Conservation (phyloP, 2,888 invertebrate genomes). For the Acronicta alni region DNA sequence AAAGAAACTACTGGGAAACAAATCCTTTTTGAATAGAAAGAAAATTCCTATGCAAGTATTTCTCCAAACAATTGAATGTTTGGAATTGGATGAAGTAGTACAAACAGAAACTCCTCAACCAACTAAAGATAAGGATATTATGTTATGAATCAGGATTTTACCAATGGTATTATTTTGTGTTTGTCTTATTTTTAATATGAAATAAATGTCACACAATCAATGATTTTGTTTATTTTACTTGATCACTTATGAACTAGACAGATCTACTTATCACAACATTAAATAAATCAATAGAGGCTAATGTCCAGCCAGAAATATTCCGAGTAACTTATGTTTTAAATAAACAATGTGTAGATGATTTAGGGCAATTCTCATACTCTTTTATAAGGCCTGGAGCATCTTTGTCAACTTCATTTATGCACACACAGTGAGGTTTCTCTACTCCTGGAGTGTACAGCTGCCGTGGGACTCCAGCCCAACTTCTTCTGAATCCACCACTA, state of each 20-base stretch:
- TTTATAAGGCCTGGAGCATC: conserved; percentile 86
- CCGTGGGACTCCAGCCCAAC: conserved; percentile 97
- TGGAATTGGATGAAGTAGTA: conserved; percentile 82
- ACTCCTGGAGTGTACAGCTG: conserved; percentile 93
- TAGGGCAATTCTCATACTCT: conserved; percentile 91
- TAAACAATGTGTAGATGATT: conserved; percentile 88
- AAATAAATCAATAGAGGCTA: too few relatives aligned
- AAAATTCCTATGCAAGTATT: conserved; percentile 89
- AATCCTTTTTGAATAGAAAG: conserved; percentile 84
- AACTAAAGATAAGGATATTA: conserved; percentile 51
- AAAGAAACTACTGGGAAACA: conserved; percentile 87
- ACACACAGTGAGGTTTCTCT: conserved; percentile 94
- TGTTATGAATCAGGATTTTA: conserved; percentile 57
- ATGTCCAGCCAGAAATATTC: too few relatives aligned
- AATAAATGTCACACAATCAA: conserved; percentile 43
- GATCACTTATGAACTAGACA: too few relatives aligned
- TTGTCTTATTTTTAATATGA: conserved; percentile 27
- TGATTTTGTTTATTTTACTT: conserved; percentile 7
- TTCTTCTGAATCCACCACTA: conserved; percentile 96
- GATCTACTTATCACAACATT: too few relatives aligned
- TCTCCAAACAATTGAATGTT: conserved; percentile 87
- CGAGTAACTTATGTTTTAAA: conserved; percentile 16
- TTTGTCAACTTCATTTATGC: conserved; percentile 89
- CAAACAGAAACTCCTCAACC: conserved; percentile 70
- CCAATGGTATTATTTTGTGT: conserved; percentile 62